Percentiles rank a stretch among this genome's conserved stretches.
These are phyloP conservation scores for Sphecodes monilicornis DNA, from an alignment of 2,888 invertebrate genomes.

Conservation along the genomic window DNA sequence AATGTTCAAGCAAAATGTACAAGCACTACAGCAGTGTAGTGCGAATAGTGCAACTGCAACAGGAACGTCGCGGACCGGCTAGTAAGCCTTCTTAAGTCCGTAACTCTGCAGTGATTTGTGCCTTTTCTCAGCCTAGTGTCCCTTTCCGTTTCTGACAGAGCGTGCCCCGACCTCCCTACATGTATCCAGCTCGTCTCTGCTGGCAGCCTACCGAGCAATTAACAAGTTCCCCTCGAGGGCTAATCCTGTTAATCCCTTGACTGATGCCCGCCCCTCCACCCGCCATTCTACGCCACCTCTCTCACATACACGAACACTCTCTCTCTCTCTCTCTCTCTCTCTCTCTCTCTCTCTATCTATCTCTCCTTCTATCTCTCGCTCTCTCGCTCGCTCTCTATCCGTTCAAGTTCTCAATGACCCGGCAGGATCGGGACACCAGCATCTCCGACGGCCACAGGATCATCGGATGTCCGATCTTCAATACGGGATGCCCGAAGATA, in stretches of 20 bases:
- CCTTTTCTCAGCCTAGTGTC: conserved; percentile 52
- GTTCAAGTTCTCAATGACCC: conserved; percentile 64
- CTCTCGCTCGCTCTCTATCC: conserved; percentile 49
- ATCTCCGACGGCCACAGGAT: conserved; percentile 47
- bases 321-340: too few relatives aligned
- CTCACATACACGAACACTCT: too few relatives aligned
- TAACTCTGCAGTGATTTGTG: conserved; percentile 84
- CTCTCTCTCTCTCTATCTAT: conserved; percentile 56
- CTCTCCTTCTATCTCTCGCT: background rate
- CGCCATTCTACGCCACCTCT: conserved; percentile 18
- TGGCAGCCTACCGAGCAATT: conserved; percentile 82
- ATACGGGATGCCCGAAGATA: conserved; percentile 58
- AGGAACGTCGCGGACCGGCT: conserved; percentile 58
- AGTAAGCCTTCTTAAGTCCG: conserved; percentile 84
- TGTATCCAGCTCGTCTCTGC: conserved; percentile 58
- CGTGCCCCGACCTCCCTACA: conserved; percentile 52
- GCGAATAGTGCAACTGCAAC: conserved; percentile 57
- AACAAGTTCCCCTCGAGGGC: conserved; percentile 84
- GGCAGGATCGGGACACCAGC: conserved; percentile 61
- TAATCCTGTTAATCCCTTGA: conserved; percentile 84
- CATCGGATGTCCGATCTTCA: conserved; percentile 40
- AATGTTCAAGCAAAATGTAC: background rate
- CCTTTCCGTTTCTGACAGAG: conserved; percentile 48
- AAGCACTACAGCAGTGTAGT: background rate
- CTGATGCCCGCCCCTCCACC: conserved; percentile 79